Conservation (phyloP, 2,113 vertebrate genomes). For the Clinocottus analis region DNA sequence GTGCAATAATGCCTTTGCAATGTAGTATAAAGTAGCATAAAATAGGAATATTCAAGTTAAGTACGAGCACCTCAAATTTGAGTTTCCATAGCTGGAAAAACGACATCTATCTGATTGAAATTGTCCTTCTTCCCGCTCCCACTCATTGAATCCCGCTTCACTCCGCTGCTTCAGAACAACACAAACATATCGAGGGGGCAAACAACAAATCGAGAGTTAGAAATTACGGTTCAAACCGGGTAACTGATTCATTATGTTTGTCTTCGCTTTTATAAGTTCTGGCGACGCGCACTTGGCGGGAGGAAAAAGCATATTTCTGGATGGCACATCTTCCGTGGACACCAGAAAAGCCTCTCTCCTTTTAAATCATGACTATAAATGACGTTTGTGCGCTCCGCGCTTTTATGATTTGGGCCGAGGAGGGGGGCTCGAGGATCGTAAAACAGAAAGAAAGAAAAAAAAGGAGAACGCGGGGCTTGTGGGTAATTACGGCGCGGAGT, state of each 20-base stretch:
- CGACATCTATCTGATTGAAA: conserved; percentile 46
- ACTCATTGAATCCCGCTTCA: conserved; percentile 48
- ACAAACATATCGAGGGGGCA: conserved; percentile 55
- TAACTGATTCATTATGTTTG: conserved; percentile 69
- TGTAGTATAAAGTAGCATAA: neutral
- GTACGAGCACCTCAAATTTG: neutral
- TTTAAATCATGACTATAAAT: conserved; percentile 72
- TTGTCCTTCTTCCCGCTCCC: conserved; percentile 57
- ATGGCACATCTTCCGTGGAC: conserved; percentile 65
- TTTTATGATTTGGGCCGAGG: conserved; percentile 68
- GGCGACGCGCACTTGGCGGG: conserved; percentile 38
- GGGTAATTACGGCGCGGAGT: conserved; percentile 79
- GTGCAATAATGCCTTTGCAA: neutral
- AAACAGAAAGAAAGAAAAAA: conserved; percentile 84
- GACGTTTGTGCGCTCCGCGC: conserved; percentile 59
- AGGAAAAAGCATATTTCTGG: conserved; percentile 60
- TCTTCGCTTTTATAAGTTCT: conserved; percentile 65
- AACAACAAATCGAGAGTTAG: conserved; percentile 49
- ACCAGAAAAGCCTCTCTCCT: conserved; percentile 58
- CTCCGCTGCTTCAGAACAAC: conserved; percentile 49
- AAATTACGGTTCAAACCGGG: conserved; percentile 45
- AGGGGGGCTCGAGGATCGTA: conserved; percentile 67
- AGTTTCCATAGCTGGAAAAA: conserved; percentile 20
- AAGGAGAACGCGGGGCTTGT: conserved; percentile 81
- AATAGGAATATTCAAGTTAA: neutral